Evolutionary conservation across 1,140 invertebrate species (phyloP).

Genomic region (Batillaria attramentaria): DNA sequence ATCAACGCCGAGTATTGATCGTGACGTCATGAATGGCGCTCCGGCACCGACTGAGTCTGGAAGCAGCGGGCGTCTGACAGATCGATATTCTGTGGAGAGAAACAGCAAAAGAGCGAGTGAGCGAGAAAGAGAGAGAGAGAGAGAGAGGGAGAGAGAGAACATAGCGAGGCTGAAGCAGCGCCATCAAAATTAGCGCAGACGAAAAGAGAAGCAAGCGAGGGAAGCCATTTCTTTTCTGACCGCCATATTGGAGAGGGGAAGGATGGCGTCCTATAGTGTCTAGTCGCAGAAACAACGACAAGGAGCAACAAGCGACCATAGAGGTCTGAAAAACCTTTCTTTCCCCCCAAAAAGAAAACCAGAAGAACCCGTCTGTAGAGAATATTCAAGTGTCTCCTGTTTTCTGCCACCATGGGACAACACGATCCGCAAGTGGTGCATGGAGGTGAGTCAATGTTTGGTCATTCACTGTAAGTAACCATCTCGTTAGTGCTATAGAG

Average conservation of each 20-base stretch:
- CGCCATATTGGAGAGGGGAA: neutral
- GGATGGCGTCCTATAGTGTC: neutral
- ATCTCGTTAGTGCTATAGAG: too few species aligned
- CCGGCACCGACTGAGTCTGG: slow-evolving; percentile 1
- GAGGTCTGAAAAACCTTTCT: too few species aligned
- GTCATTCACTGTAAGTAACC: too few species aligned
- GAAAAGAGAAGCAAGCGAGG: neutral
- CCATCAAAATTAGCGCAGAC: neutral
- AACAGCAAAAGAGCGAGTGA: slow-evolving; percentile 28
- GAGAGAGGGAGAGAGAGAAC: slow-evolving; percentile 28
- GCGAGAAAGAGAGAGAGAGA: slow-evolving; percentile 14
- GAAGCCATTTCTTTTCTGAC: slow-evolving; percentile 8
- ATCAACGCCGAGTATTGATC: neutral
- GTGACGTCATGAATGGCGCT: neutral
- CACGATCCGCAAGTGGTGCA: too few species aligned
- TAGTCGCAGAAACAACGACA: neutral
- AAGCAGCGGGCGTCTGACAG: neutral
- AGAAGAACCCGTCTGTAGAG: too few species aligned
- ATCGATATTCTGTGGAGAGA: neutral
- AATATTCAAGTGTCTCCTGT: too few species aligned
- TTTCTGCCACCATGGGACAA: too few species aligned
- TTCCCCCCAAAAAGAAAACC: too few species aligned
- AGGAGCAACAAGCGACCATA: neutral
- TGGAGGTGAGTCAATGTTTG: too few species aligned
- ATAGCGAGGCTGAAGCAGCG: neutral